A percentile compares a stretch with the other conserved stretches of the same genome.
These are phyloP conservation scores for Zoanthus sansibaricus DNA, from an alignment of 92 coral and sea anemone genomes.

Conservation along the genomic window DNA sequence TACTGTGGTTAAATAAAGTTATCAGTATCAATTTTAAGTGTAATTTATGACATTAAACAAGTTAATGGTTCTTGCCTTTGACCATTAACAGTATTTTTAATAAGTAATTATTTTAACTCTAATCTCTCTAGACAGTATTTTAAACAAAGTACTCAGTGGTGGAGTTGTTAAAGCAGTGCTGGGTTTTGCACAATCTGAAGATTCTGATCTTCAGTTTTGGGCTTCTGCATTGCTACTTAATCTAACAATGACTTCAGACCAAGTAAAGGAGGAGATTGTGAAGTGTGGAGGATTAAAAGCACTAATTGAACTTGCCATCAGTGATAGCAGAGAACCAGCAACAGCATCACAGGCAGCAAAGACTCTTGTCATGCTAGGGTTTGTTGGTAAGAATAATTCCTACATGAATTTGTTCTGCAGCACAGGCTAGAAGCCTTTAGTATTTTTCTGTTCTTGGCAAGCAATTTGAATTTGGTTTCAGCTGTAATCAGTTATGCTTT, in stretches of 20 bases:
- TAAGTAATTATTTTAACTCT: no score
- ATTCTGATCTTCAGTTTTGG: slow-evolving; percentile 94
- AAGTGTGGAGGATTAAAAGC: slow-evolving; percentile 89
- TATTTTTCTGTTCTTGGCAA: no score
- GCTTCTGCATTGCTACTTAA: slow-evolving; percentile 94
- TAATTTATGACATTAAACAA: no score
- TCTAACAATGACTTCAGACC: slow-evolving; percentile 90
- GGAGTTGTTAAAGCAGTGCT: slow-evolving; percentile 89
- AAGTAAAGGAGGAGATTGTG: slow-evolving; percentile 87
- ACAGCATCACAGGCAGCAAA: slow-evolving; percentile 93
- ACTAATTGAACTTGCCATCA: slow-evolving; percentile 92
- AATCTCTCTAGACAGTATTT: slow-evolving; percentile 64
- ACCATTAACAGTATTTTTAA: no score
- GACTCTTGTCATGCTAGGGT: slow-evolving; percentile 96
- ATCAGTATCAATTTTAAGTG: no score
- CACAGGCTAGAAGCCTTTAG: no score
- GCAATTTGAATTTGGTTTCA: no score
- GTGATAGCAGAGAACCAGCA: slow-evolving; percentile 89
- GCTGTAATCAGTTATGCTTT: no score
- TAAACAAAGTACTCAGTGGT: slow-evolving; percentile 76
- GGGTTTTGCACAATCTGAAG: slow-evolving; percentile 76
- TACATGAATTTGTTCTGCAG: no score
- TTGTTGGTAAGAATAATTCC: slow-evolving; percentile 71
- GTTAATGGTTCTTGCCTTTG: no score
- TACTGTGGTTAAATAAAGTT: no score